A percentile compares a stretch with the other conserved stretches of the same genome.
These are phyloP conservation scores for Ryuthela nishihirai DNA, from an alignment of 2,888 invertebrate species.

Conservation along the genomic window DNA sequence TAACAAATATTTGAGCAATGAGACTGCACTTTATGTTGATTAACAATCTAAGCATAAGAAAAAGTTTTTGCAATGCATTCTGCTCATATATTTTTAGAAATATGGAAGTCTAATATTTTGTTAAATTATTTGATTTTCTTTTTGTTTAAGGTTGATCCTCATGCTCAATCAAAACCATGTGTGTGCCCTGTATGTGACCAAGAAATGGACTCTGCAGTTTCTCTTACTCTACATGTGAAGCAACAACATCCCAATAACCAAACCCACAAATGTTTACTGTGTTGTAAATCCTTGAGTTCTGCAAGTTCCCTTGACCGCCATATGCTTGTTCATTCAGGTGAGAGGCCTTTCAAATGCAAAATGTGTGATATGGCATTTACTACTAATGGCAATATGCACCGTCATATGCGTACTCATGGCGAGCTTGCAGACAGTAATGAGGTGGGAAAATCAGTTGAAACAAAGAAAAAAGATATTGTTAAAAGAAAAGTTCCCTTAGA, in stretches of 20 bases:
- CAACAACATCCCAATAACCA: constrained; percentile 52
- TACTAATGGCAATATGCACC: constrained; percentile 80
- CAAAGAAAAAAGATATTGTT: constrained; percentile 7
- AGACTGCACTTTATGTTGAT: too few relatives aligned
- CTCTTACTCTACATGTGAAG: constrained; percentile 66
- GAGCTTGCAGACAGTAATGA: constrained; percentile 27
- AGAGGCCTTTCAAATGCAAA: constrained; percentile 73
- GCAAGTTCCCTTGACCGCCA: constrained; percentile 75
- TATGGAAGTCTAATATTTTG: too few relatives aligned
- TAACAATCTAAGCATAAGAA: too few relatives aligned
- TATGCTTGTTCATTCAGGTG: constrained; percentile 73
- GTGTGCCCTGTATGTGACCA: constrained; percentile 64
- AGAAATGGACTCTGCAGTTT: constrained; percentile 61
- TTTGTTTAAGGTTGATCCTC: neutral
- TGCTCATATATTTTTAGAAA: too few relatives aligned
- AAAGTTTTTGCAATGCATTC: too few relatives aligned
- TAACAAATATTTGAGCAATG: too few relatives aligned
- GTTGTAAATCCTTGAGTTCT: constrained; percentile 67
- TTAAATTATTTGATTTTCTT: too few relatives aligned
- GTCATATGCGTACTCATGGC: constrained; percentile 71
- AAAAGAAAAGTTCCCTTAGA: constrained; percentile 9
- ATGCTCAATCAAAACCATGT: neutral
- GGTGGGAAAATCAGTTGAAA: constrained; percentile 12
- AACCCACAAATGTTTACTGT: constrained; percentile 62
- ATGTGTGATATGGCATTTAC: constrained; percentile 76